Conservation (phyloP, 2,113 vertebrate genomes). For the Lasiurus cinereus region DNA sequence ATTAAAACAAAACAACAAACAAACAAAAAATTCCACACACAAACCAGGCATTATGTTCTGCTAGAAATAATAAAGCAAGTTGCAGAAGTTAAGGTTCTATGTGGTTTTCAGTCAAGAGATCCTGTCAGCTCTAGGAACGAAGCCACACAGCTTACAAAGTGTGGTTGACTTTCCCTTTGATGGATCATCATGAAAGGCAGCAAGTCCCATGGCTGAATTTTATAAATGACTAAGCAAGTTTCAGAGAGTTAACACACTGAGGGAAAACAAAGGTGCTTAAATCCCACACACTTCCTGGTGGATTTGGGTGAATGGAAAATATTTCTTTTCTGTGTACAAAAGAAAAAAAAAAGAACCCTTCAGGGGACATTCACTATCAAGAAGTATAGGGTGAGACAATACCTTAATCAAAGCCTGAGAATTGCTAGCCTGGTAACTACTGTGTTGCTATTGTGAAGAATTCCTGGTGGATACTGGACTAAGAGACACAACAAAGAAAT, state of each 20-base stretch:
- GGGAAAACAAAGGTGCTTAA: conserved; percentile 54
- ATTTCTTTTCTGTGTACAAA: conserved; percentile 67
- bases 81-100: background rate
- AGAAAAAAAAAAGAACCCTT: background rate
- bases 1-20: background rate
- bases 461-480: conserved; percentile 9
- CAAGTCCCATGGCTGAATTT: conserved; percentile 53
- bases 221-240: conserved; percentile 67
- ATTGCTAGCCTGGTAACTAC: background rate
- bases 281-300: conserved; percentile 47
- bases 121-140: background rate
- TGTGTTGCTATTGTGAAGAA: conserved; percentile 39
- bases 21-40: background rate
- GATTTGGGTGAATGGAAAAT: conserved; percentile 55
- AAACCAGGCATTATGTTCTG: background rate
- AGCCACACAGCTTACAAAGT: background rate
- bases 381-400: conserved; percentile 53
- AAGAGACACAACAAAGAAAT: conserved; percentile 41
- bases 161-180: background rate
- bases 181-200: background rate
- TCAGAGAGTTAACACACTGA: background rate
- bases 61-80: conserved; percentile 53
- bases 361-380: conserved; percentile 45
- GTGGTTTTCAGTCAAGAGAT: conserved; percentile 41
- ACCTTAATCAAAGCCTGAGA: conserved; percentile 30